phyloP scores from a whole-genome alignment of 2,888 invertebrate genomes.

The Drosophila prostipennis region DNA sequence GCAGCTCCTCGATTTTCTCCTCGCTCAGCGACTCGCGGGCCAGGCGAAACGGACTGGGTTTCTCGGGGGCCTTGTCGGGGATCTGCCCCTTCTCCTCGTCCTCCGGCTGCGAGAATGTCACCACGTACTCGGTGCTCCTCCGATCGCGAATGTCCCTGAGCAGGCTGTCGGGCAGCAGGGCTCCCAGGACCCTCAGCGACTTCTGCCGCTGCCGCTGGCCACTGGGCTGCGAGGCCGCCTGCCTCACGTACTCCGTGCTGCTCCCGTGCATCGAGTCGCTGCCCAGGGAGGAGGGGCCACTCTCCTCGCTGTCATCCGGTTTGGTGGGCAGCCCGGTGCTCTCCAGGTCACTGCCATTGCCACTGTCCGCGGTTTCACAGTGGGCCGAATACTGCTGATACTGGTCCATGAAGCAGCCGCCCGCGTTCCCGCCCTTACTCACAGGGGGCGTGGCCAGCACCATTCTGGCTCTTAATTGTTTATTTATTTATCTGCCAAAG shows the following conservation, averaged over 20 bases:
- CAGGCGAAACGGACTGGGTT: slow-evolving; percentile 35
- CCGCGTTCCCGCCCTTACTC: slow-evolving; percentile 45
- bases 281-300: slow-evolving; percentile 89
- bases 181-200: slow-evolving; percentile 83
- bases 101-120: slow-evolving; percentile 55
- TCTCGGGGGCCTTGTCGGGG: slow-evolving; percentile 8
- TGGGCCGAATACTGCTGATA: slow-evolving; percentile 85
- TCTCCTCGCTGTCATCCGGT: slow-evolving; percentile 86
- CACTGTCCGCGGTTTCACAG: slow-evolving; percentile 92
- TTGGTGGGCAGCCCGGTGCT: slow-evolving; percentile 65
- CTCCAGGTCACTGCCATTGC: slow-evolving; percentile 93
- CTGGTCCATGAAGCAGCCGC: slow-evolving; percentile 68
- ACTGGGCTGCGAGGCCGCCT: slow-evolving; percentile 62
- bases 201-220: slow-evolving; percentile 77
- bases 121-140: slow-evolving; percentile 61
- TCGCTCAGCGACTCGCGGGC: slow-evolving; percentile 67
- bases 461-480: slow-evolving; percentile 32
- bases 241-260: slow-evolving; percentile 85
- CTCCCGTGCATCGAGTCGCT: slow-evolving; percentile 92
- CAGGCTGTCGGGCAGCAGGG: slow-evolving; percentile 85
- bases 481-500: background rate
- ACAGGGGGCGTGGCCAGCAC: slow-evolving; percentile 66
- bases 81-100: slow-evolving; percentile 47
- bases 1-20: slow-evolving; percentile 73
- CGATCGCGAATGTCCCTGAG: slow-evolving; percentile 90